A percentile compares a stretch with the other conserved stretches of the same genome.
Evolutionary conservation across 1,140 invertebrate species (phyloP).

Genomic region (Microplitis mediator): DNA sequence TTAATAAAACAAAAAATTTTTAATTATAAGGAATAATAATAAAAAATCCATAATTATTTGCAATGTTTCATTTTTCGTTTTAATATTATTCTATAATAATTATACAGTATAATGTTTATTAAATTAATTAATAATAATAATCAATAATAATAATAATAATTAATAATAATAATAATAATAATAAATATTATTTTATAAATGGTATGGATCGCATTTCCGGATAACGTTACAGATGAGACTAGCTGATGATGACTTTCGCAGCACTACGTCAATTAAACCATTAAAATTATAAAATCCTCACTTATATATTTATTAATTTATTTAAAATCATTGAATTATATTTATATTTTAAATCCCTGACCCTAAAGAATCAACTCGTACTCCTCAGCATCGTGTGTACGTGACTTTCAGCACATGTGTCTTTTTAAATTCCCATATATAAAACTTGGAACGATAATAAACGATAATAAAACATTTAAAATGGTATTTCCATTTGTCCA

Average conservation of each 20-base stretch:
- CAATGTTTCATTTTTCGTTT: conserved; percentile 46
- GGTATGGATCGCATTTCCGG: conserved; percentile 58
- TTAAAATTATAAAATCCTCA: not conserved
- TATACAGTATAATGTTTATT: not conserved
- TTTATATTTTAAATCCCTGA: conserved; percentile 43
- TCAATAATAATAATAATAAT: conserved; percentile 17
- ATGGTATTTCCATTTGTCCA: too few species aligned
- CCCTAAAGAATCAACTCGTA: conserved; percentile 25
- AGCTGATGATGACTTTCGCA: conserved; percentile 55
- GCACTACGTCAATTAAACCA: conserved; percentile 42
- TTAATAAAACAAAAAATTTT: conserved; percentile 1
- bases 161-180: conserved; percentile 60
- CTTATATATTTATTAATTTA: conserved; percentile 30
- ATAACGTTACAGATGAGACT: conserved; percentile 60
- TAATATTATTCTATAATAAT: not conserved
- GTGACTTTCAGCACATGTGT: conserved; percentile 24
- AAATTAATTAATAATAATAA: not conserved
- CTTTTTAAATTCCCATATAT: not conserved
- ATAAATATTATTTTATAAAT: conserved; percentile 54
- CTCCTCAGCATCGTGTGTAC: not conserved
- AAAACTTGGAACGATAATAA: too few species aligned
- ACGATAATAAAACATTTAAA: too few species aligned
- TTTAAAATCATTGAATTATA: conserved; percentile 7
- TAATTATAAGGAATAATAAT: not conserved
- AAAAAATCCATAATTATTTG: not conserved